Conservation (phyloP, 2,113 vertebrate genomes). For the Anoura caudifer region DNA sequence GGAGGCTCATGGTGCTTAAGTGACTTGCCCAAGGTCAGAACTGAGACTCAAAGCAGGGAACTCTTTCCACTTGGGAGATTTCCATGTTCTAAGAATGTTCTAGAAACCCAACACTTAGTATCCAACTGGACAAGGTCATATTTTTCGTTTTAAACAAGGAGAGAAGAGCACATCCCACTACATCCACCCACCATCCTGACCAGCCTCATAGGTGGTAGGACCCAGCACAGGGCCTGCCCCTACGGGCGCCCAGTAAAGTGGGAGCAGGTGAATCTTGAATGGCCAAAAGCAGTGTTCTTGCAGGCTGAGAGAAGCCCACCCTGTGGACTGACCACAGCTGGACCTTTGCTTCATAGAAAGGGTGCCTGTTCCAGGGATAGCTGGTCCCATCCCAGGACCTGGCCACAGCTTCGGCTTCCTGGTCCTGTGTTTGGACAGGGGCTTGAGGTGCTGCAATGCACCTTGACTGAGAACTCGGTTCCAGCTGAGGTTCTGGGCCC, state of each 20-base stretch:
- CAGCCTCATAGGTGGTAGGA: background rate
- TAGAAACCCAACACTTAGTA: background rate
- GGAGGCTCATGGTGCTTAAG: too few relatives aligned
- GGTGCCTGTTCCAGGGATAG: background rate
- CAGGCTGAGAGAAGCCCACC: background rate
- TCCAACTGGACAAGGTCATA: background rate
- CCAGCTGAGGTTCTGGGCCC: background rate
- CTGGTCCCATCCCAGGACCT: background rate
- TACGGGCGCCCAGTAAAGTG: background rate
- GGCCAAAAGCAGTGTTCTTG: too few relatives aligned
- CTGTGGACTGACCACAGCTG: background rate
- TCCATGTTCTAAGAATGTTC: background rate
- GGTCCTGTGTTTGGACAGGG: background rate
- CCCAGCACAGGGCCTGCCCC: background rate
- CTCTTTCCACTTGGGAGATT: background rate
- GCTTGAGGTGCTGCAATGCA: background rate
- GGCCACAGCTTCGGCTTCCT: background rate
- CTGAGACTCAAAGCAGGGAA: background rate
- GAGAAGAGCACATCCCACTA: background rate
- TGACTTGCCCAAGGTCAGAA: background rate
- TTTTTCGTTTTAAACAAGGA: background rate
- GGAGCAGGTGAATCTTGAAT: background rate
- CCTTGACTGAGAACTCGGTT: background rate
- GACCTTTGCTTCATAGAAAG: background rate
- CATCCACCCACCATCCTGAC: background rate